Evolutionary conservation across 2,113 vertebrate genomes (phyloP), one percentile per base, ranked within the genome.

Genomic region (Dicrurus megarhynchus): DNA sequence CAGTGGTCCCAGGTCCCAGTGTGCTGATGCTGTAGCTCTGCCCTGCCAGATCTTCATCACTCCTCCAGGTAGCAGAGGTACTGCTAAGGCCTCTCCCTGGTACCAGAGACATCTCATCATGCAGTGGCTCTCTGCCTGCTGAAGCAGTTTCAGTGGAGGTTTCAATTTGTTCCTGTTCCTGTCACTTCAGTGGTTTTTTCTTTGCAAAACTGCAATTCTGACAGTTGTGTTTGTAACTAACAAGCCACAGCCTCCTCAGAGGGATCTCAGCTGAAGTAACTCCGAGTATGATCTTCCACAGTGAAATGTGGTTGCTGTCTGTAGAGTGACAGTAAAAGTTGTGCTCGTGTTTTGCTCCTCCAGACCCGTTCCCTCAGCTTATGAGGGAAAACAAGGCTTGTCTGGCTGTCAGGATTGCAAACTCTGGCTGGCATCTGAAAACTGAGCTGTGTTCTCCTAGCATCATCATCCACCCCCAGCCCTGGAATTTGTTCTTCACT

Each of bases 401-500:
- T 55, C 64, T 95, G 89, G 42, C 90, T 96, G 95, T 77, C 78
- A 69, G 78, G 75, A 56, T 17, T 93, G 85, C 75, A 69, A 56
- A 55, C 49, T 64, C 30, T 37, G 4, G 3, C 79, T 83, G 85
- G 65, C 78, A 87, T 76, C 70, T 17, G 28, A 76, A 76, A 93
- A 76, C 12, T 10, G 84, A 76, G 68, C 69, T 57, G 70, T 67
- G 64, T 49, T 93, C 56, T 83, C 46, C 52, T 10, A 55, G 53
- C 77, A 84, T 50, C 87, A 8, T 67, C 69, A 84, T 55, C 87
- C 60, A 57, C 77, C 91, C 84, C 59, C 49, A 30, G 39, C 21
- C 5, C 4, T 79, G 85, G 94, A 91, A 91, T 93, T 87, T 75
- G 57, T 95, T 23, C 53, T 78, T 88, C 5, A 2, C 76, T 84